These are phyloP conservation scores for Papilio xuthus DNA, from an alignment of 1,140 invertebrate genomes.

Conservation along the genomic window DNA sequence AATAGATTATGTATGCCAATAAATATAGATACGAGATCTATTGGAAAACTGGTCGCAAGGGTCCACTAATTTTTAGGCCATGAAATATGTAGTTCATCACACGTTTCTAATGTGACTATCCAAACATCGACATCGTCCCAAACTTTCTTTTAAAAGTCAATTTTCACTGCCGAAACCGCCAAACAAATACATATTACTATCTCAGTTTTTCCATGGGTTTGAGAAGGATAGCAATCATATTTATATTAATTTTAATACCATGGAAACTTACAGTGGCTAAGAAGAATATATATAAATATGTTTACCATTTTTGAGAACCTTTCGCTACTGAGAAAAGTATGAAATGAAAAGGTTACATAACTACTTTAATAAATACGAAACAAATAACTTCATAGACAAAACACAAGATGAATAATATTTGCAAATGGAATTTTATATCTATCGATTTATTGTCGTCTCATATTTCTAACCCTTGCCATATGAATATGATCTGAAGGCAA, in stretches of 20 bases:
- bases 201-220: neutral
- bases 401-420: conserved; percentile 11
- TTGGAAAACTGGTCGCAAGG: conserved; percentile 2
- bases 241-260: neutral
- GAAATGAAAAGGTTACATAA: neutral
- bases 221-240: neutral
- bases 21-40: neutral
- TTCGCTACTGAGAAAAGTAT: neutral
- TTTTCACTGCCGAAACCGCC: neutral
- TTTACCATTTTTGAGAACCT: neutral
- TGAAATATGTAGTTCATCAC: conserved; percentile 2
- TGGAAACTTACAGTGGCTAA: neutral
- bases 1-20: neutral
- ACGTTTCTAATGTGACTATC: neutral
- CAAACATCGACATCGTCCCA: neutral
- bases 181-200: neutral
- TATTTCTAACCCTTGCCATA: conserved; percentile 1
- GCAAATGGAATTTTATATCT: neutral
- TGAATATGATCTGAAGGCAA: conserved; percentile 19
- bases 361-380: neutral
- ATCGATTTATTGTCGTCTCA: conserved; percentile 1
- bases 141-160: neutral
- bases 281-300: neutral
- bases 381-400: conserved; percentile 4
- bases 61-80: conserved; percentile 4